Percentiles rank a stretch among this genome's conserved stretches.
phyloP scores from a whole-genome alignment of 2,888 invertebrate genomes.

The Epicampocera succincta region DNA sequence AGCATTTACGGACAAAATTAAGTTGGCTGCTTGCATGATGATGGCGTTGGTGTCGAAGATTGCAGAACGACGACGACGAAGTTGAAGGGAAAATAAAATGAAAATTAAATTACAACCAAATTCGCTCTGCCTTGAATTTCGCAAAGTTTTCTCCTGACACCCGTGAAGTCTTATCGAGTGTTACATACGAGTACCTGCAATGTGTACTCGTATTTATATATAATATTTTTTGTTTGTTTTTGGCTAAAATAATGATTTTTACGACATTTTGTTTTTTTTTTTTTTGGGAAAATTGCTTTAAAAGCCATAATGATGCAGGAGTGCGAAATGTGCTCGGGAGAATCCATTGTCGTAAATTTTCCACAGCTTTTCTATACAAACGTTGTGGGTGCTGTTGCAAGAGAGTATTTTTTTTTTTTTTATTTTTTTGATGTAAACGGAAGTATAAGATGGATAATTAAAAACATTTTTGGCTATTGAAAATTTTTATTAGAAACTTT shows the following conservation, averaged over 20 bases:
- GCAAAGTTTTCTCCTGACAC: background rate
- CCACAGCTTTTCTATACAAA: constrained; percentile 48
- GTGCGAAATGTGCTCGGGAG: constrained; percentile 31
- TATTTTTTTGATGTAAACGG: no score
- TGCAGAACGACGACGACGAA: constrained; percentile 11
- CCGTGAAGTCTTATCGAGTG: no score
- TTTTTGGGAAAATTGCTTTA: no score
- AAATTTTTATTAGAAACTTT: no score
- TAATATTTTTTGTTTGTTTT: no score
- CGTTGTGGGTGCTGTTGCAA: background rate
- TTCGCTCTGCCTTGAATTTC: constrained; percentile 38
- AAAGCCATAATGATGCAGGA: background rate
- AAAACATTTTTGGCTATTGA: no score
- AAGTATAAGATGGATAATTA: no score
- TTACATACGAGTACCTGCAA: no score
- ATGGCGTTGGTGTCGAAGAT: background rate
- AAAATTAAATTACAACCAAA: constrained; percentile 46
- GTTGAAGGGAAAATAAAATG: constrained; percentile 44
- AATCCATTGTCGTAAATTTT: constrained; percentile 62
- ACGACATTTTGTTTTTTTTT: no score
- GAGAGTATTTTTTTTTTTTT: no score
- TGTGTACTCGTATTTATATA: no score
- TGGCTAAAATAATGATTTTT: no score
- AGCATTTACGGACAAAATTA: background rate
- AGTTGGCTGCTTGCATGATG: constrained; percentile 21